Evolutionary conservation across 2,888 invertebrate species (phyloP).

Genomic region (Phengaris arion): DNA sequence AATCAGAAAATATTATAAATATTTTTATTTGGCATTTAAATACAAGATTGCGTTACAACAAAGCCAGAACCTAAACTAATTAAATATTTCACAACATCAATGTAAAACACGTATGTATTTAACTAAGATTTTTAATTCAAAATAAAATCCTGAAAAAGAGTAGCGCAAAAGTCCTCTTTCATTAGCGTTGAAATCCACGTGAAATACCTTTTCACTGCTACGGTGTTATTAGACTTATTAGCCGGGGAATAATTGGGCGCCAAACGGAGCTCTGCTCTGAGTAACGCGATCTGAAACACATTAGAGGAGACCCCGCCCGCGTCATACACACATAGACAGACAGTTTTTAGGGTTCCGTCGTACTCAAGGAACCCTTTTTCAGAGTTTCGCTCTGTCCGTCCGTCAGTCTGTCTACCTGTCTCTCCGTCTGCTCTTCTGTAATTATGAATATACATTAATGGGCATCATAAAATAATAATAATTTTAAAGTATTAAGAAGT

Average conservation of each 20-base stretch:
- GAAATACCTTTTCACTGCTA: not conserved
- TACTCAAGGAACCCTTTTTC: too few species aligned
- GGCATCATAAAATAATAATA: too few species aligned
- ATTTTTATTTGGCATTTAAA: too few species aligned
- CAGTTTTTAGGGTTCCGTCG: too few species aligned
- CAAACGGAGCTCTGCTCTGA: not conserved
- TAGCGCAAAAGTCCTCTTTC: not conserved
- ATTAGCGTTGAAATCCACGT: not conserved
- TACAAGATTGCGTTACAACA: not conserved
- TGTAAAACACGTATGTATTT: not conserved
- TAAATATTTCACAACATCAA: not conserved
- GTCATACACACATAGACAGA: too few species aligned
- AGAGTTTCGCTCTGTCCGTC: too few species aligned
- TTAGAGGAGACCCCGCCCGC: not conserved
- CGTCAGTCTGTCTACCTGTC: too few species aligned
- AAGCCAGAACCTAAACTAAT: not conserved
- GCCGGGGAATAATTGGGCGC: conserved; percentile 2
- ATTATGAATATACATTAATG: too few species aligned
- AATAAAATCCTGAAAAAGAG: not conserved
- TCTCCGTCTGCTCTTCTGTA: too few species aligned
- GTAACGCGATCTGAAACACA: not conserved
- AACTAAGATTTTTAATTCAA: not conserved
- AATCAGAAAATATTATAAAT: too few species aligned
- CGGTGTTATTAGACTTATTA: conserved; percentile 6
- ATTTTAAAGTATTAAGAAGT: too few species aligned